These are phyloP conservation scores for Eupithecia tripunctaria DNA, from an alignment of 2,888 invertebrate genomes.

Conservation along the genomic window DNA sequence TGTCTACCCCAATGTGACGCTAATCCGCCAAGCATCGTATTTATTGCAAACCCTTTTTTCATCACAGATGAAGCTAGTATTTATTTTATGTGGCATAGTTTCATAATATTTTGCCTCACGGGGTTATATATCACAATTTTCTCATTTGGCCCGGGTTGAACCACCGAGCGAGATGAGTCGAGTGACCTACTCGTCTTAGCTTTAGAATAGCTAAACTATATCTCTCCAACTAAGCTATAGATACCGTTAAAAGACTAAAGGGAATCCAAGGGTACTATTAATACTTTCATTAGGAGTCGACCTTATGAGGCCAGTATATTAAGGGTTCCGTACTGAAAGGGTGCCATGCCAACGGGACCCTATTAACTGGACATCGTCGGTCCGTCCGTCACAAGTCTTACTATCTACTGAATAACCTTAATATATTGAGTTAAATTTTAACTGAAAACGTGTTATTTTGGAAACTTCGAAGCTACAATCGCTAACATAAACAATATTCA, in stretches of 20 bases:
- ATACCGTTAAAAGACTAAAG: background rate
- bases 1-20: no score
- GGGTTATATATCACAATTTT: background rate
- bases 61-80: background rate
- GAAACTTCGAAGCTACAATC: no score
- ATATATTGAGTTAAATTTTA: no score
- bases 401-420: no score
- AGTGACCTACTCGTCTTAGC: background rate
- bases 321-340: background rate
- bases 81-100: no score
- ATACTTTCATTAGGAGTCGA: background rate
- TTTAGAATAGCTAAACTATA: background rate
- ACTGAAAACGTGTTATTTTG: no score
- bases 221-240: background rate
- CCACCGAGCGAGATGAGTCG: background rate
- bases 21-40: no score
- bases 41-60: no score
- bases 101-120: background rate
- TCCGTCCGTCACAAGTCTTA: background rate
- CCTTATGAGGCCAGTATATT: background rate
- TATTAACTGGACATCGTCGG: background rate
- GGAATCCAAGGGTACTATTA: background rate
- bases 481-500: no score
- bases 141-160: background rate
- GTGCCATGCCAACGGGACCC: background rate